phyloP scores from a whole-genome alignment of 2,797 vertebrate genomes.

The Trachurus trachurus region DNA sequence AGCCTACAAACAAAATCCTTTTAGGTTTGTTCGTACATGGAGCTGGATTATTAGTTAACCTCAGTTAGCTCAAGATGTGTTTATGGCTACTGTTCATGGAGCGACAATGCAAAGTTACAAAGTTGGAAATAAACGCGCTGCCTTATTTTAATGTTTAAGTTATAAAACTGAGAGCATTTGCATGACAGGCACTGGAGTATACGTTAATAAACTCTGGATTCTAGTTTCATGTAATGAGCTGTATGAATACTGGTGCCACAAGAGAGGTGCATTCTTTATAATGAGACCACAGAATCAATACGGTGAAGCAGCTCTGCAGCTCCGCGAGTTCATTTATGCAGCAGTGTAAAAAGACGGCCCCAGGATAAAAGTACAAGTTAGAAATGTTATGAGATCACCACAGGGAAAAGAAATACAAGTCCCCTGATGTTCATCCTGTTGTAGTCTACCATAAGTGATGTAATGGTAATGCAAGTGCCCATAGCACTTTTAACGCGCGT shows the following conservation, averaged over 20 bases:
- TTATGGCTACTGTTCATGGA: constrained; percentile 28
- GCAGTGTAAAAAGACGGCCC: constrained; percentile 46
- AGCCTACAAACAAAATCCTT: constrained; percentile 45
- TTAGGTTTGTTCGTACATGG: constrained; percentile 44
- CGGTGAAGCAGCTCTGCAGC: constrained; percentile 36
- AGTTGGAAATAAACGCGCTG: constrained; percentile 33
- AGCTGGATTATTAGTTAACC: constrained; percentile 56
- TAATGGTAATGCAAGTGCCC: constrained; percentile 55
- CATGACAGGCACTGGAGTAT: constrained; percentile 39
- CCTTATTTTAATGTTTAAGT: constrained; percentile 25
- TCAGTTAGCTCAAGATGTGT: constrained; percentile 55
- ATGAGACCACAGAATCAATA: constrained; percentile 72
- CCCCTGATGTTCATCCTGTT: constrained; percentile 22
- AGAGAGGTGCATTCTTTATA: constrained; percentile 64
- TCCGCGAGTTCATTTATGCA: constrained; percentile 61
- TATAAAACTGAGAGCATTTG: constrained; percentile 34
- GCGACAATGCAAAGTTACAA: constrained; percentile 8
- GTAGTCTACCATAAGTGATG: constrained; percentile 48
- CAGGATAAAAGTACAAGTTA: constrained; percentile 49
- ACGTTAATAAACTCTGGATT: constrained; percentile 59
- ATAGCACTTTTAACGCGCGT: constrained; percentile 43
- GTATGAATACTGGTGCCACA: constrained; percentile 60
- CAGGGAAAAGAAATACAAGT: constrained; percentile 32
- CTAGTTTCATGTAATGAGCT: constrained; percentile 78
- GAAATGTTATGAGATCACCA: constrained; percentile 54